phyloP scores from a whole-genome alignment of 2,113 vertebrate species.

The Xiphophorus maculatus region DNA sequence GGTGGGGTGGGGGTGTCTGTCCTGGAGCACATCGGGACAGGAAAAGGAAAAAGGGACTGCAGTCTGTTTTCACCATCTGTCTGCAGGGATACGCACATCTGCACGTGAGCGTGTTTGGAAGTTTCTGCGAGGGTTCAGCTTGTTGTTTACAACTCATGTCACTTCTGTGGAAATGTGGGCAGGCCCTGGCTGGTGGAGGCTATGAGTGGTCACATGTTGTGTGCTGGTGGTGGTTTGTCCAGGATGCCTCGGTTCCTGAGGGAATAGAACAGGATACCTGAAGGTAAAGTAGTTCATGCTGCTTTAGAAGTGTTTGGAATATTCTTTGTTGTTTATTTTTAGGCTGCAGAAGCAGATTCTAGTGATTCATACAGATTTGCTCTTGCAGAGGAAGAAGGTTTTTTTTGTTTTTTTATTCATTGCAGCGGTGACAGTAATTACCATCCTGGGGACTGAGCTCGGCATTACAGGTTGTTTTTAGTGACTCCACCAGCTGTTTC shows the following conservation, averaged over 20 bases:
- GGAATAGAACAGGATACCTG: background rate
- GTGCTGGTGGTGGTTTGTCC: background rate
- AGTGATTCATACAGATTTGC: conserved; percentile 13
- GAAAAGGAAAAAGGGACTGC: conserved; percentile 32
- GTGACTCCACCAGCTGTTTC: conserved; percentile 54
- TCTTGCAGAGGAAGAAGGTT: conserved; percentile 31
- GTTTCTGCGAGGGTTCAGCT: conserved; percentile 31
- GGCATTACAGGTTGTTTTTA: conserved; percentile 47
- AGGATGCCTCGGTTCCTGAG: background rate
- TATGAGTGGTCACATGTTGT: background rate
- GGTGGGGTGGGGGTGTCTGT: conserved; percentile 28
- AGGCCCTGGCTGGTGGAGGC: conserved; percentile 14
- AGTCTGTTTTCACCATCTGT: conserved; percentile 44
- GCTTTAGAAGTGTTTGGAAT: background rate
- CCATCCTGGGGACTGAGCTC: conserved; percentile 45
- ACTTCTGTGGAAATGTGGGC: conserved; percentile 18
- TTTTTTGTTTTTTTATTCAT: conserved; percentile 43
- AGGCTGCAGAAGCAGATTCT: conserved; percentile 7
- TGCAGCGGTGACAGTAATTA: conserved; percentile 57
- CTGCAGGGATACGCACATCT: conserved; percentile 34
- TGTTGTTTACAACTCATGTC: conserved; percentile 23
- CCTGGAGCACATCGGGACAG: conserved; percentile 22
- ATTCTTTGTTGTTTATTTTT: background rate
- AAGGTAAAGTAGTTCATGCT: background rate
- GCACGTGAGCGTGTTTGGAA: conserved; percentile 24